Conservation (phyloP, 2,797 vertebrate species). For the Rostrhamus sociabilis region DNA sequence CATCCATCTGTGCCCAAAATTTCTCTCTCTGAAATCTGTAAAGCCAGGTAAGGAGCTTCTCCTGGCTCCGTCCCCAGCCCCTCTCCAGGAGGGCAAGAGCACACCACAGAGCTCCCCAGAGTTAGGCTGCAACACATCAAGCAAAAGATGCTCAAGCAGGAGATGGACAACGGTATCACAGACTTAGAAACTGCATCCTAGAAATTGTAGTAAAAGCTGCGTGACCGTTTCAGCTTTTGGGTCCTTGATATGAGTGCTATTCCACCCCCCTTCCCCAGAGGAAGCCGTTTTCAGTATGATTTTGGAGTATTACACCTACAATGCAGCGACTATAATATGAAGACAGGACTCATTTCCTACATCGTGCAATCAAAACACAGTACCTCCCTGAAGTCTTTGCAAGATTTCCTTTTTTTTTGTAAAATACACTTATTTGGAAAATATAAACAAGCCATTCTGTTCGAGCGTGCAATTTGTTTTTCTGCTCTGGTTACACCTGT, state of each 20-base stretch:
- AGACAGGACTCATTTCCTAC: background rate
- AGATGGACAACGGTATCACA: background rate
- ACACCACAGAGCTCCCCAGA: background rate
- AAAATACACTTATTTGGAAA: background rate
- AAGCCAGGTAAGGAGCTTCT: background rate
- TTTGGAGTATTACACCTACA: background rate
- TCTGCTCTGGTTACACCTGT: conserved; percentile 57
- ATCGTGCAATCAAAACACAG: background rate
- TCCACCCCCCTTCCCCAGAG: background rate
- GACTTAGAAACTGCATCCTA: background rate
- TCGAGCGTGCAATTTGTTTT: conserved; percentile 3
- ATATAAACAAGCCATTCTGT: background rate
- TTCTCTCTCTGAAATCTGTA: background rate
- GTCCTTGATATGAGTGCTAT: background rate
- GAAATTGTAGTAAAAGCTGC: background rate
- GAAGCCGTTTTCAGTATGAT: background rate
- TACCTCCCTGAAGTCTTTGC: background rate
- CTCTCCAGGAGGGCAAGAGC: background rate
- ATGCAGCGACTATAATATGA: background rate
- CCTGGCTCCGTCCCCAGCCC: background rate
- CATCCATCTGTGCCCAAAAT: background rate
- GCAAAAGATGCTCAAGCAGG: background rate
- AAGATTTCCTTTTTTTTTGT: background rate
- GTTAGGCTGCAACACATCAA: background rate
- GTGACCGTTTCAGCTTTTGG: background rate